Evolutionary conservation across 2,888 invertebrate species (phyloP), one percentile per base, ranked within the genome.

Genomic region (Rhagonycha lutea): DNA sequence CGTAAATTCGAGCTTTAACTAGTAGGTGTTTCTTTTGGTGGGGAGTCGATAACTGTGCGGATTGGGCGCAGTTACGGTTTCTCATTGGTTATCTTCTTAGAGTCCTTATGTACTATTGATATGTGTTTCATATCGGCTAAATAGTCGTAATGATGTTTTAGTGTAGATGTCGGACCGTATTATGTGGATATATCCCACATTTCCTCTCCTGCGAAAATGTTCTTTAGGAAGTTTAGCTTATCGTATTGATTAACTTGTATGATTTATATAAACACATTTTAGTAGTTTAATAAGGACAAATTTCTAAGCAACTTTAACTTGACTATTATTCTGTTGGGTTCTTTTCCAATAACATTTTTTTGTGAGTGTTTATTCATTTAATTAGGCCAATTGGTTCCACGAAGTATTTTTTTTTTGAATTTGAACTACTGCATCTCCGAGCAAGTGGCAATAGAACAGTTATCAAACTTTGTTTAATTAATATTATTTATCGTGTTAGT

Each of bases 91-190:
- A 81, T 80, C 74, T 80, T 83, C 81, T 84, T 84, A 77, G 24
- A 28, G 26, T 65, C 68, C 82, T 79, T 86, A 84, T 76, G 74
- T 29, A 70, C 11, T 32, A 8, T 60, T 5, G 61, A 29, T 28
- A 73, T 85, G 82, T 79, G 82, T 83, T 61, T 79, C 72, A 84
- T 69, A 81, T 81, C 86, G 77, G 81, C 75, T 23, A 74, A 68
- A 77, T 75, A 79, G 81, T 85, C 84, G 85, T 87, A 86, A 87
- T 87, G 83, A 83, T 81, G 85, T 82, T 83, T 87, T 83, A 87
- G 85, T 86, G 26, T 65, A 86, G 83, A 84, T 86, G 86, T 87
- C 87, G 84, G 85, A 80, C 82, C 80, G 82, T 82, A 87, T 87
- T 87, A 87, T 83, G 82, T 82, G 82, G 82, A 84, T 84, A 82